phyloP scores from a whole-genome alignment of 2,888 invertebrate genomes.

The Serripes groenlandicus region DNA sequence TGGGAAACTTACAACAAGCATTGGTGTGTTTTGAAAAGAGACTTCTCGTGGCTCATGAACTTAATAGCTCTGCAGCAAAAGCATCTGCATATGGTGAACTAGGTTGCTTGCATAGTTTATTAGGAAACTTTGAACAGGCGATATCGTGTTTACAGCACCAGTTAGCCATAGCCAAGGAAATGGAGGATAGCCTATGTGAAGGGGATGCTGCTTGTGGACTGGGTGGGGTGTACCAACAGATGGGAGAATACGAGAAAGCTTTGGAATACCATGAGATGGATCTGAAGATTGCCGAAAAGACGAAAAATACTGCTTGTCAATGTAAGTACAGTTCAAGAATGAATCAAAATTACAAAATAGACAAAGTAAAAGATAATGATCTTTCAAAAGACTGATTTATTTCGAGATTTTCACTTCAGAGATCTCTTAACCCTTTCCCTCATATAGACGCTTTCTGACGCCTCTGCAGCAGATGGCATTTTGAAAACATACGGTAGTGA shows the following conservation, averaged over 20 bases:
- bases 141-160: conserved; percentile 97
- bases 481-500: no score
- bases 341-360: no score
- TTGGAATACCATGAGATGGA: conserved; percentile 85
- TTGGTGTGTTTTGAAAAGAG: conserved; percentile 97
- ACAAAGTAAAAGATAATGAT: no score
- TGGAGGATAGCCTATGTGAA: conserved; percentile 88
- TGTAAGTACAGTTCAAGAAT: conserved; percentile 84
- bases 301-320: conserved; percentile 81
- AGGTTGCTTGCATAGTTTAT: conserved; percentile 90
- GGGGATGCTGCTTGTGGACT: conserved; percentile 86
- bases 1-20: conserved; percentile 96
- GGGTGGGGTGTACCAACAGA: conserved; percentile 86
- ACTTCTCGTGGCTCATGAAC: conserved; percentile 96
- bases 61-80: conserved; percentile 94
- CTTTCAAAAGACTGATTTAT: no score
- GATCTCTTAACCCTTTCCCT: no score
- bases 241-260: conserved; percentile 85
- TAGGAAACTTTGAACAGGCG: conserved; percentile 95
- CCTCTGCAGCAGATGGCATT: no score
- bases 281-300: conserved; percentile 81
- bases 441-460: no score
- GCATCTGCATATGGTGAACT: conserved; percentile 97
- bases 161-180: conserved; percentile 92
- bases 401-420: no score